Evolutionary conservation across 2,797 vertebrate species (phyloP), one percentile per base, ranked within the genome.

Genomic region (Todus mexicanus): DNA sequence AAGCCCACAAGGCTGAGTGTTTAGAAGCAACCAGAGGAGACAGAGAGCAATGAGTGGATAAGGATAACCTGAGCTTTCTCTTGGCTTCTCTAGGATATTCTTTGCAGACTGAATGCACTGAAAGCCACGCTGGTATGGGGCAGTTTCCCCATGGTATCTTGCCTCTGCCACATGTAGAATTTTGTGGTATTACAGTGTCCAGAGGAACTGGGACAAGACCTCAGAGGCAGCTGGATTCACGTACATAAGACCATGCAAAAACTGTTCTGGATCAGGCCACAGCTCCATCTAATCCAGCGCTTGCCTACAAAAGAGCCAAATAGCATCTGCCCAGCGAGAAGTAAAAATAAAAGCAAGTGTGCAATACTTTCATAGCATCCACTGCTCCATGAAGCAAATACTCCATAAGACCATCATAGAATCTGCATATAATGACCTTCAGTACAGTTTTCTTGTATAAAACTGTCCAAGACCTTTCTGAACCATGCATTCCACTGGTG

Each of bases 121-220:
- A 87, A 89, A 66, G 17, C 15, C n/a, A 42, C 0, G 0, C 8
- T 27, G 13, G 6, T 6, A 37, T 1, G 4, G 60, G 11, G 8
- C 7, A 35, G 10, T 53, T 71, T 75, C 33, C 26, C 23, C 33
- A 0, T 8, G 5, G 21, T 35, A 12, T 69, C 68, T 79, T 9
- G 1, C 35, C 47, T 42, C 14, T 23, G 13, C 15, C 61, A 57
- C 5, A 3, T 6, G 8, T 21, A 65, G 33, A 53, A 68, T 14
- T 25, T 48, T 10, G 26, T 18, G 45, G 57, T n/a, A 69, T 7
- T 19, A 61, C 53, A n/a, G n/a, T n/a, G 10, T 37, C 14, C 16
- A 61, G 47, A 84, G 13, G 31, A 83, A 59, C 0, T 15, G 38
- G 65, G 45, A 27, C n/a, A 35, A 35, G 50, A 15, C 23, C 21